Percentiles rank a stretch among this genome's conserved stretches.
These are phyloP conservation scores for Denticeps clupeoides DNA, from an alignment of 2,797 vertebrate genomes.

Conservation along the genomic window DNA sequence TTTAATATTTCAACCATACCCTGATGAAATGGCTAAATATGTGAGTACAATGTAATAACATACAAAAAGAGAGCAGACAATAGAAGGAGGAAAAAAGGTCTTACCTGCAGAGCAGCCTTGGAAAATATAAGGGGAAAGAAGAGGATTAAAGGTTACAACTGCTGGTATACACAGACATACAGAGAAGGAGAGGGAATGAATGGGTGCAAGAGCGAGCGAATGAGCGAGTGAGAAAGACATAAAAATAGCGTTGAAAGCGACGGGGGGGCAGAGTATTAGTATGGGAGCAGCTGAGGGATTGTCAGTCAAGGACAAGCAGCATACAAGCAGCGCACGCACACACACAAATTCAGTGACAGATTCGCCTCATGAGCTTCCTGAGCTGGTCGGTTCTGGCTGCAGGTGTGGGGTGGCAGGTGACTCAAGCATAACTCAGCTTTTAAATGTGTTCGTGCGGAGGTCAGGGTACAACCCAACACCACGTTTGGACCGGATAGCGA, in stretches of 20 bases:
- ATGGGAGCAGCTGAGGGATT: slow-evolving; percentile 13
- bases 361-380: not conserved
- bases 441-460: no score
- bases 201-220: not conserved
- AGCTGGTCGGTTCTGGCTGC: no score
- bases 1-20: no score
- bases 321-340: slow-evolving; percentile 2
- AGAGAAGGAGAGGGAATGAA: slow-evolving; percentile 8
- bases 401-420: no score
- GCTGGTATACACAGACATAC: slow-evolving; percentile 15
- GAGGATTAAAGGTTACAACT: slow-evolving; percentile 26
- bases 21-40: no score
- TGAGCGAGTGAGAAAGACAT: slow-evolving; percentile 13
- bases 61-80: not conserved
- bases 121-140: slow-evolving; percentile 41
- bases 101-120: slow-evolving; percentile 88
- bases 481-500: no score
- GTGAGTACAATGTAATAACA: no score
- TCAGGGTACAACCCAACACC: no score
- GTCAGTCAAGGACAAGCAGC: slow-evolving; percentile 27
- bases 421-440: no score
- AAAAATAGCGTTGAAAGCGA: not conserved
- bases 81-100: slow-evolving; percentile 28
- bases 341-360: not conserved
- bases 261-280: slow-evolving; percentile 20